A percentile compares a stretch with the other conserved stretches of the same genome.
Conservation (phyloP, 2,113 vertebrate genomes). For the Sorex araneus region DNA sequence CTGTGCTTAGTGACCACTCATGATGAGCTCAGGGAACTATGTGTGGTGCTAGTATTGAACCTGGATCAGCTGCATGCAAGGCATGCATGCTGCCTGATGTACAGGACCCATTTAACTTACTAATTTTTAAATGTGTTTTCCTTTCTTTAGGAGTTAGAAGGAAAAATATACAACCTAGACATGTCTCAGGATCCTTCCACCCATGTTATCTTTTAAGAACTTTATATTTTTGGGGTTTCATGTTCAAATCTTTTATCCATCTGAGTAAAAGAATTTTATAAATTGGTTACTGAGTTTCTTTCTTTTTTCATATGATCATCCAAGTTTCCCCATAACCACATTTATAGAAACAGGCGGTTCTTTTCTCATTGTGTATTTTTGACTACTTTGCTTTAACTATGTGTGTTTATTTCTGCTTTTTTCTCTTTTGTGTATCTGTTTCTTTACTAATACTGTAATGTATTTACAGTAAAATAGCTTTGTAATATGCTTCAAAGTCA, state of each 20-base stretch:
- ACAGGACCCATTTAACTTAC: neutral
- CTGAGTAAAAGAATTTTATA: neutral
- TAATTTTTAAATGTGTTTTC: neutral
- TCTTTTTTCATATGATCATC: neutral
- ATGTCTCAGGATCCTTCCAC: neutral
- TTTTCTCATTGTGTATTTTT: neutral
- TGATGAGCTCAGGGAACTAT: too few species aligned
- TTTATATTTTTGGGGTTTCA: neutral
- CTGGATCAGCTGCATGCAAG: too few species aligned
- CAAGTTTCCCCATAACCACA: neutral
- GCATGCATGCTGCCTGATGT: neutral
- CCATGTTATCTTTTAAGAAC: neutral
- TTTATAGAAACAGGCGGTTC: neutral
- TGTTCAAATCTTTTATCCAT: neutral
- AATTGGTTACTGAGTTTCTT: neutral
- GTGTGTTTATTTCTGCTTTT: neutral
- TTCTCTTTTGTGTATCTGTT: too few species aligned
- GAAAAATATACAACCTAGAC: neutral
- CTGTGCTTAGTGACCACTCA: too few species aligned
- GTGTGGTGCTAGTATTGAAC: too few species aligned
- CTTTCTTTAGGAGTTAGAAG: neutral
- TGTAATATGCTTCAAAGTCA: neutral
- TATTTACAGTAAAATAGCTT: too few species aligned
- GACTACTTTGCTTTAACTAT: neutral
- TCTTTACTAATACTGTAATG: too few species aligned